Conservation (phyloP, 2,113 vertebrate species). For the Mustelus asterias region DNA sequence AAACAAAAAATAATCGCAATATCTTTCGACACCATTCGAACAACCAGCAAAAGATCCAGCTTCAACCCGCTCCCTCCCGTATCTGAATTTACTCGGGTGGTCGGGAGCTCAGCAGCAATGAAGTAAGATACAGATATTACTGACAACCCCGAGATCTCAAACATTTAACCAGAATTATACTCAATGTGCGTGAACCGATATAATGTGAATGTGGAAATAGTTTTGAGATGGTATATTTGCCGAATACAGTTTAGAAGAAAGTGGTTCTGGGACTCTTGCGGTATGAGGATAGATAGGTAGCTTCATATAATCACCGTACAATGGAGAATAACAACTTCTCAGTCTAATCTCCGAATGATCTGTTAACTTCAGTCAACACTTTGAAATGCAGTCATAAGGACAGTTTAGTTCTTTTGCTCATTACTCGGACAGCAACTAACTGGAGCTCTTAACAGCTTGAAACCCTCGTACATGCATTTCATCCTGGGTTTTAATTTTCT, state of each 20-base stretch:
- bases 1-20: no score
- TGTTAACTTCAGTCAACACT: background rate
- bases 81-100: no score
- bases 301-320: background rate
- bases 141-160: background rate
- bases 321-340: background rate
- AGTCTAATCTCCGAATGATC: background rate
- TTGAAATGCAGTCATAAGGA: background rate
- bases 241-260: background rate
- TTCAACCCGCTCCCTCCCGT: background rate
- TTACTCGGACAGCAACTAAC: background rate
- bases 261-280: background rate
- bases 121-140: background rate
- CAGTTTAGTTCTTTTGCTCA: background rate
- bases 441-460: background rate
- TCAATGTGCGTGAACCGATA: background rate
- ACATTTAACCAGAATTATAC: background rate
- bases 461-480: background rate
- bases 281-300: background rate
- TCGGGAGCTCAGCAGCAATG: background rate
- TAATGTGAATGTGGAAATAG: background rate
- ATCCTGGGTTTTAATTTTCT: background rate
- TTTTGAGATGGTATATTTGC: background rate
- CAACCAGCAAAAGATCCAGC: background rate
- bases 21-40: background rate